Conservation (phyloP, 2,888 invertebrate species). For the Subacronicta megacephala region DNA sequence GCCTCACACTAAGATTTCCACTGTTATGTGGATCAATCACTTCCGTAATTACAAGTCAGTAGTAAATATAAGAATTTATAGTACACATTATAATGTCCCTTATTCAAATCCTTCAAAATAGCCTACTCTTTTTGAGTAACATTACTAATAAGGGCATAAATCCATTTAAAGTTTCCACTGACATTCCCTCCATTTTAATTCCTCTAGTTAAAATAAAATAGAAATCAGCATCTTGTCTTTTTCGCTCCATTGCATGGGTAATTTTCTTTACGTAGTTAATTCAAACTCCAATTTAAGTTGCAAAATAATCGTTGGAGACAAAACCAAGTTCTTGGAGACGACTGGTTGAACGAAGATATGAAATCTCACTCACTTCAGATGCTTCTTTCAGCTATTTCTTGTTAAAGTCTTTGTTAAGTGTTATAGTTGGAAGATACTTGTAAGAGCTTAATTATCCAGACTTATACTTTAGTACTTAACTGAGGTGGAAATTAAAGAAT, state of each 20-base stretch:
- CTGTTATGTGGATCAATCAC: no score
- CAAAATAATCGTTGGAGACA: conserved; percentile 44
- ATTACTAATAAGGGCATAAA: no score
- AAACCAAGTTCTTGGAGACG: conserved; percentile 33
- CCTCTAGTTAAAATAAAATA: no score
- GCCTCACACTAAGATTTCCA: no score
- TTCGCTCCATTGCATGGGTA: conserved; percentile 28
- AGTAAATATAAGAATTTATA: no score
- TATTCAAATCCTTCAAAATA: no score
- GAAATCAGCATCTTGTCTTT: conserved; percentile 2
- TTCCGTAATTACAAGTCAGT: no score
- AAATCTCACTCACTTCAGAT: conserved; percentile 46
- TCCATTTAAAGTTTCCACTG: no score
- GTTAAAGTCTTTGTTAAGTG: conserved; percentile 22
- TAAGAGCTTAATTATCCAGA: conserved; percentile 12
- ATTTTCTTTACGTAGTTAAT: conserved; percentile 40
- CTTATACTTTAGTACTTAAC: not conserved
- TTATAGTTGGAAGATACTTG: conserved; percentile 13
- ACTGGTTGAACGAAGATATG: conserved; percentile 52
- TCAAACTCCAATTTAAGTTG: conserved; percentile 55
- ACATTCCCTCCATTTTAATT: no score
- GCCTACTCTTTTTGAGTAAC: no score
- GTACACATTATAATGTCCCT: no score
- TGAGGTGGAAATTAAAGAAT: not conserved
- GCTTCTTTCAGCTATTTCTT: conserved; percentile 36